Conservation (phyloP, 2,888 invertebrate genomes). For the Melinaea menophilus region DNA sequence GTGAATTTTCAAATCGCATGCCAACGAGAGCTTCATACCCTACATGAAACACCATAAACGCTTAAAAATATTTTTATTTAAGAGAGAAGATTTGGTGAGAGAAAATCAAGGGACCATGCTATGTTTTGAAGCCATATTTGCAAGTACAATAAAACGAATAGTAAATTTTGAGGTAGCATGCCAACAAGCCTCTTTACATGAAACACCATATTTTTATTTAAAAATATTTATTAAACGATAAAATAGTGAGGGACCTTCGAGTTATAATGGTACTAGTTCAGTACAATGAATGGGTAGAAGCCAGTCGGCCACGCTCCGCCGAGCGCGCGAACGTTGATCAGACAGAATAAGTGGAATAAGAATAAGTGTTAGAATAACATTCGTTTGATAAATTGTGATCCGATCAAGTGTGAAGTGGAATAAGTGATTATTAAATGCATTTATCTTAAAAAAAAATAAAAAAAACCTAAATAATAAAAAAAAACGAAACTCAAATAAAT, state of each 20-base stretch:
- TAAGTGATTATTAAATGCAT: neutral
- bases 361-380: conserved; percentile 56
- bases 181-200: neutral
- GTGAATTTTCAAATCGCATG: too few species aligned
- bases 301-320: conserved; percentile 72
- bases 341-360: conserved; percentile 43
- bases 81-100: too few species aligned
- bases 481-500: too few species aligned
- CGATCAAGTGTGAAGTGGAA: neutral
- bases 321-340: conserved; percentile 70
- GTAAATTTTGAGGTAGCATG: too few species aligned
- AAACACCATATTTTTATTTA: neutral
- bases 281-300: conserved; percentile 65
- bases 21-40: too few species aligned
- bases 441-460: neutral
- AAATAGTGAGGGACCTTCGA: conserved; percentile 47
- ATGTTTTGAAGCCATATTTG: too few species aligned
- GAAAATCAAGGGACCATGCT: too few species aligned
- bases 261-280: conserved; percentile 47
- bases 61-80: too few species aligned
- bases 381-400: conserved; percentile 9
- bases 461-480: too few species aligned
- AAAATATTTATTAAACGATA: conserved; percentile 5
- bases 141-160: too few species aligned
- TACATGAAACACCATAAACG: too few species aligned